Evolutionary conservation across 2,888 invertebrate genomes (phyloP).

Genomic region (Nasonovia ribisnigri): DNA sequence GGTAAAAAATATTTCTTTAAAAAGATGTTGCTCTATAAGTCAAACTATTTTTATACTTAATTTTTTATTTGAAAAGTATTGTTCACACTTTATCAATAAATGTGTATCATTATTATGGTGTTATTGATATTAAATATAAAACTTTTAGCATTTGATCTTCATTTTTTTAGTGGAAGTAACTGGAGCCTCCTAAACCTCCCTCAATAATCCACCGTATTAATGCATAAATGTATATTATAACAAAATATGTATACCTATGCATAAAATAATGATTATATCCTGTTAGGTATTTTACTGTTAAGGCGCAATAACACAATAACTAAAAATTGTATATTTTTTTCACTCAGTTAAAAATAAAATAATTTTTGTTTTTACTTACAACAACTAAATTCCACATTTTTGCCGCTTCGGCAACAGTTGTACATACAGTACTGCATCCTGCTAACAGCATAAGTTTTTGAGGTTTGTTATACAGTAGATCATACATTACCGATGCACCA

Average conservation of each 20-base stretch:
- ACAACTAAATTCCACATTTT: conserved; percentile 99
- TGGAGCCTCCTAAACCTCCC: background rate
- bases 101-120: background rate
- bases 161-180: background rate
- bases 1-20: background rate
- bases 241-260: background rate
- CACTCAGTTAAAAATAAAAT: background rate
- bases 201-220: background rate
- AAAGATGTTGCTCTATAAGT: background rate
- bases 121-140: background rate
- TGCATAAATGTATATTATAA: background rate
- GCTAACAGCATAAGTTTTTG: conserved; percentile 94
- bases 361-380: conserved; percentile 76
- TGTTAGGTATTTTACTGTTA: background rate
- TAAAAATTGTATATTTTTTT: background rate
- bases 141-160: background rate
- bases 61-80: background rate
- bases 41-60: background rate
- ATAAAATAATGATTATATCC: background rate
- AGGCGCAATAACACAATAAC: background rate
- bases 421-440: conserved; percentile 98
- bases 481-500: conserved; percentile 98
- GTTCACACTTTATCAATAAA: background rate
- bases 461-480: conserved; percentile 94
- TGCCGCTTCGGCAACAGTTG: conserved; percentile 98